Evolutionary conservation across 2,888 invertebrate species (phyloP).

Genomic region (Temnothorax rugatulus): DNA sequence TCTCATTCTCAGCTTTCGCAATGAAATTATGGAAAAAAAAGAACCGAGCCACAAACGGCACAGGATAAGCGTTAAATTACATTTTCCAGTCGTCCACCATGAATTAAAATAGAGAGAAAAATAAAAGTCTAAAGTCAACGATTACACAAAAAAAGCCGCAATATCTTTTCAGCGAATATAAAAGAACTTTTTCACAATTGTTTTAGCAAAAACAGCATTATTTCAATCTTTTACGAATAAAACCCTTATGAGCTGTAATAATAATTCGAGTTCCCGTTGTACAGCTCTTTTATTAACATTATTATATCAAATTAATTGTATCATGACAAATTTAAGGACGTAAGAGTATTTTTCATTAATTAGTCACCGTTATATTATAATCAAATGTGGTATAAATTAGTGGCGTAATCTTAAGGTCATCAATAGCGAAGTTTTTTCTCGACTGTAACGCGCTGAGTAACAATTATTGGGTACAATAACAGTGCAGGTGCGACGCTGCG

Average conservation of each 20-base stretch:
- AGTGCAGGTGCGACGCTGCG: neutral
- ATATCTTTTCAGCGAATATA: neutral
- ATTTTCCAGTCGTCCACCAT: constrained; percentile 51
- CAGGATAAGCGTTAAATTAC: constrained; percentile 65
- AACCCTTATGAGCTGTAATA: neutral
- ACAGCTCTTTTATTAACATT: neutral
- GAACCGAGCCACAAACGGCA: constrained; percentile 49
- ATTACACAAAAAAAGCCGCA: neutral
- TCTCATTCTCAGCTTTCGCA: constrained; percentile 65
- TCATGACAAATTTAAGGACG: neutral
- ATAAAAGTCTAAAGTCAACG: constrained; percentile 42
- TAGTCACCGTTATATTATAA: neutral
- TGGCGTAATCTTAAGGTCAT: neutral
- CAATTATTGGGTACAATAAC: constrained; percentile 20
- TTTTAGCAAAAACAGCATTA: neutral
- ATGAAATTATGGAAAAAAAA: constrained; percentile 64
- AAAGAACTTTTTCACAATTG: neutral
- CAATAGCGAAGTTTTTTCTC: neutral
- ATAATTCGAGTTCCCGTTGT: neutral
- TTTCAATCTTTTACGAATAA: neutral
- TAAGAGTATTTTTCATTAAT: neutral
- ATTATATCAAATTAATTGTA: neutral
- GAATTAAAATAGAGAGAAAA: constrained; percentile 45
- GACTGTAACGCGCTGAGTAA: constrained; percentile 12
- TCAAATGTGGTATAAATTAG: neutral